Evolutionary conservation across 1,140 invertebrate genomes (phyloP), one percentile per base, ranked within the genome.

Genomic region (Drosophila littoralis): DNA sequence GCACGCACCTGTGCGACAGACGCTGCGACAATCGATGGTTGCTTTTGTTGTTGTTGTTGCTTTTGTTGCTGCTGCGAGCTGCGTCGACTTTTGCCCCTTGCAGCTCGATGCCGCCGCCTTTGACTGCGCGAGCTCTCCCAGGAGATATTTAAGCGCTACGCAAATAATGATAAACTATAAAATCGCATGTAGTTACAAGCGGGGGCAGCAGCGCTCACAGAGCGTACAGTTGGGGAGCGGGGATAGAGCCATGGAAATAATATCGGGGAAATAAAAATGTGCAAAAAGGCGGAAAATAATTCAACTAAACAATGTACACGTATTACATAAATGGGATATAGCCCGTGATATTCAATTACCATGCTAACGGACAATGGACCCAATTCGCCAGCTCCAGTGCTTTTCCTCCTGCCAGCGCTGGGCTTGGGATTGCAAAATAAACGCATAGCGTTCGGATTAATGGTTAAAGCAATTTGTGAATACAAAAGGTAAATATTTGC

Each of bases 131-230:
- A 79, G 83, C 74, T 89, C 79, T 83, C 77, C 73, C 77, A 51
- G 60, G 84, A 88, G 84, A 84, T 89, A 59, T 59, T 59, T 59
- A 89, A 89, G 74, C 83, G 68, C 81, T 89, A 89, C 68, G 85
- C 84, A 88, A 88, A 88, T 88, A 89, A 89, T 88, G 84, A 89
- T 90, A 88, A 88, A 88, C 84, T 88, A 88, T 88, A 88, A 88
- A 88, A 88, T 84, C 70, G 88, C 84, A 88, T 84, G 85, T 52
- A 45, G 59, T 58, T 35, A 52, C 13, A n/a, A 59, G 33, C 57
- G 45, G 40, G 32, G 40, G 50, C 17, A n/a, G 28, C 22, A 28
- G 22, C 4, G 22, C 22, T 28, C 22, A 28, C 3, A 28, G 22
- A 28, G 22, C 22, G 22, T 28, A 28, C 22, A 4, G 4, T 0